Evolutionary conservation across 64 coral and sea anemone species (phyloP), one percentile per base, ranked within the genome.

Genomic region (Porites lutea): DNA sequence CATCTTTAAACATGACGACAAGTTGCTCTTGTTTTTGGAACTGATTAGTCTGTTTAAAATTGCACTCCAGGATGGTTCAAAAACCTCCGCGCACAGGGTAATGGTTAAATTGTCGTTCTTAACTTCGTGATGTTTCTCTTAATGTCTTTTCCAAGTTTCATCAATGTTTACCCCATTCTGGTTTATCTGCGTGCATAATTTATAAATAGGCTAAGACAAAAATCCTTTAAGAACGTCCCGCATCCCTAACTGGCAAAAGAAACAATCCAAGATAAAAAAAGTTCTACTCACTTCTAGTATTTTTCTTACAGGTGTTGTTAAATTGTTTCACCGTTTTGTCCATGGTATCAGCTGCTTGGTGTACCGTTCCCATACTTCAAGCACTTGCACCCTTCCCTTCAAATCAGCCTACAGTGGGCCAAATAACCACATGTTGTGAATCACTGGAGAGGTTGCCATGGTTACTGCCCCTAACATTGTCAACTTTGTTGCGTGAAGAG

Each of bases 31-130:
- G 61, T 83, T 83, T 18, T 50, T 83, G 81, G 81, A 83, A 45
- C 61, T 83, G 19, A 83, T 83, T 83, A 62, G 81, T 83, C 81
- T 22, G 61, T 83, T 67, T 83, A 66, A 83, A 44, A 51, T 11
- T n/a, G 81, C 81, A 51, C 13, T 83, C 46, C 62, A 69, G 16
- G 61, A 67, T 67, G 51, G 44, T 13, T 59, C 2, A 54, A 21
- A 60, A 68, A 49, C 59, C 5, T 68, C 81, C 10, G 11, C 46
- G 1, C 81, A 83, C 8, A 44, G 68, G 81, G 81, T 83, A 83
- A 14, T 12, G 8, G 37, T 15, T 2, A 48, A 78, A 54, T 54
- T 54, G 4, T 54, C 52, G 52, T 54, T 5, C 52, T 54, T 4
- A 5, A 54, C 4, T 54, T 54, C n/a, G n/a, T n/a, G n/a, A n/a